Percentiles rank a stretch among this genome's conserved stretches.
These are phyloP conservation scores for Phyto melanocephala DNA, from an alignment of 2,888 invertebrate genomes.

Conservation along the genomic window DNA sequence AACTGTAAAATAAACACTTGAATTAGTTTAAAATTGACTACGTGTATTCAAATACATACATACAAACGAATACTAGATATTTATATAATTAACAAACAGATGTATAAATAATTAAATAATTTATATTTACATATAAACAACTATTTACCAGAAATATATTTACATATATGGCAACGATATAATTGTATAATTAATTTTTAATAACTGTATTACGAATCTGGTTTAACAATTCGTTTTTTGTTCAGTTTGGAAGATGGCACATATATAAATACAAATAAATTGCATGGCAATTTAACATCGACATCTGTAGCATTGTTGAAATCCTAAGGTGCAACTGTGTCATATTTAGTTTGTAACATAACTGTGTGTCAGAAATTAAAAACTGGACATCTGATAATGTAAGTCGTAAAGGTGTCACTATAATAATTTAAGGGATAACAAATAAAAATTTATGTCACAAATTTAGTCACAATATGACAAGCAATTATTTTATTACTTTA, in stretches of 20 bases:
- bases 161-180: constrained; percentile 16
- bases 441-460: no score
- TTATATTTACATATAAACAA: constrained; percentile 1
- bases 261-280: neutral
- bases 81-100: neutral
- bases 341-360: no score
- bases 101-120: neutral
- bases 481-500: no score
- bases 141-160: constrained; percentile 5
- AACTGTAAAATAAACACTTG: neutral
- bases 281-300: no score
- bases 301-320: no score
- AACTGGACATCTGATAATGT: no score
- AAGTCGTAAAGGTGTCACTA: no score
- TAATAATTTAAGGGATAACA: no score
- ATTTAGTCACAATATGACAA: no score
- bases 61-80: neutral
- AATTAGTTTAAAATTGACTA: neutral
- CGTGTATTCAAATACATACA: neutral
- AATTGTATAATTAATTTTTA: constrained; percentile 32
- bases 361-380: no score
- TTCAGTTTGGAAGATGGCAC: neutral
- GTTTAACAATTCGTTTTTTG: neutral
- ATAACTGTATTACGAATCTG: constrained; percentile 3
- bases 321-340: no score